phyloP scores from a whole-genome alignment of 2,797 vertebrate genomes.

The Chromobotia macracanthus region DNA sequence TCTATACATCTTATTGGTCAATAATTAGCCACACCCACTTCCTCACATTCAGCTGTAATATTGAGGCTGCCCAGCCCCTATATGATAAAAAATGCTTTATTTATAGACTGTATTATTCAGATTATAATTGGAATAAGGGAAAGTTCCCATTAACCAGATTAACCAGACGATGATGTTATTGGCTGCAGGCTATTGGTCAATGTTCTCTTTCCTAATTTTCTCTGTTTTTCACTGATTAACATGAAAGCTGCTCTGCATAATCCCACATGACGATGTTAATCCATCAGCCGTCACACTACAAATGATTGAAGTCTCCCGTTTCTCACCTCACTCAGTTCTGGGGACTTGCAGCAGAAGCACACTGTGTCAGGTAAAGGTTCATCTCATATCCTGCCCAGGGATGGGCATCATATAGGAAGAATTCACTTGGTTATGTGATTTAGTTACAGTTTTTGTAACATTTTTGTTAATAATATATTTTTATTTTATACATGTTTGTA shows the following conservation, averaged over 20 bases:
- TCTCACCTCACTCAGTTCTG: constrained; percentile 63
- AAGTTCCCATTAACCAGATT: constrained; percentile 40
- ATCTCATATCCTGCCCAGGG: not conserved
- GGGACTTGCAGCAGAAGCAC: constrained; percentile 47
- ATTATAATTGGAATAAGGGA: constrained; percentile 54
- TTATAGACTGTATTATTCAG: constrained; percentile 15
- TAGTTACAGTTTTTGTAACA: not conserved
- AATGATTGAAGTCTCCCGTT: constrained; percentile 70
- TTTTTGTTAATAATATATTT: not conserved
- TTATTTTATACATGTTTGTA: not conserved
- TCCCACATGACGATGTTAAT: constrained; percentile 90
- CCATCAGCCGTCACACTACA: constrained; percentile 79
- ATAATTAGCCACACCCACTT: not conserved
- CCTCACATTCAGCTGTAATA: not conserved
- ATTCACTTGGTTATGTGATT: not conserved
- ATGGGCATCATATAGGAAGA: not conserved
- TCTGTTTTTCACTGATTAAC: constrained; percentile 77
- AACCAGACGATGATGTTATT: constrained; percentile 20
- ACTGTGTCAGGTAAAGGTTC: constrained; percentile 67
- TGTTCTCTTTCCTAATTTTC: constrained; percentile 45
- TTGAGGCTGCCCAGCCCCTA: not conserved
- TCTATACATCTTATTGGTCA: constrained; percentile 47
- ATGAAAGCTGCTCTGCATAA: constrained; percentile 77
- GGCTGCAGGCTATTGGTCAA: constrained; percentile 38
- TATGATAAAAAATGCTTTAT: not conserved